phyloP scores from a whole-genome alignment of 1,140 invertebrate species.

The Thaumatotibia leucotreta region DNA sequence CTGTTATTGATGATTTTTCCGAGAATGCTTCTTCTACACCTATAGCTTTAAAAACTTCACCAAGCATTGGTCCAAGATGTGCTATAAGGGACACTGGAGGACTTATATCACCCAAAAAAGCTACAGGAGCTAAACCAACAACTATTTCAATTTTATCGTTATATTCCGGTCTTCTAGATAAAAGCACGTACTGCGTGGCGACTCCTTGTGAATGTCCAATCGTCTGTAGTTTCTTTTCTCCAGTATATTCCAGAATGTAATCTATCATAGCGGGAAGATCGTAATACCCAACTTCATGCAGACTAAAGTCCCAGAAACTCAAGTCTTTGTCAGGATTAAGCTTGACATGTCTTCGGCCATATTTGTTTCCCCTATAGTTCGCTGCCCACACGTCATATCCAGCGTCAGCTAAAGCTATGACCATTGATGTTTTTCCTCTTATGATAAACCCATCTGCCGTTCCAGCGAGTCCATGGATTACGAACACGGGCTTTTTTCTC shows the following conservation, averaged over 20 bases:
- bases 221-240: conserved; percentile 59
- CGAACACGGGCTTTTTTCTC: conserved; percentile 67
- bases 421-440: conserved; percentile 71
- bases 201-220: conserved; percentile 75
- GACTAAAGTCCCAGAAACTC: conserved; percentile 77
- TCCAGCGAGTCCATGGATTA: conserved; percentile 85
- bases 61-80: neutral
- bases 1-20: neutral
- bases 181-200: conserved; percentile 24
- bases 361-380: conserved; percentile 77
- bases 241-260: conserved; percentile 73
- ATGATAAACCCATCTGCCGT: conserved; percentile 81
- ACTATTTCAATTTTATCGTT: neutral
- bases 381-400: conserved; percentile 86
- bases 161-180: neutral
- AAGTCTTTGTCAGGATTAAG: conserved; percentile 59
- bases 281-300: conserved; percentile 77
- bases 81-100: neutral
- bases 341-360: conserved; percentile 67
- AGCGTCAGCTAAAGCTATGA: conserved; percentile 41
- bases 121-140: neutral
- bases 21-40: neutral
- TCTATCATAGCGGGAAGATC: conserved; percentile 80
- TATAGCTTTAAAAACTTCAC: neutral
- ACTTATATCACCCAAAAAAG: neutral